Base-by-base conservation (phyloP, 2,888 invertebrate species). In the Nineta flava region DNA sequence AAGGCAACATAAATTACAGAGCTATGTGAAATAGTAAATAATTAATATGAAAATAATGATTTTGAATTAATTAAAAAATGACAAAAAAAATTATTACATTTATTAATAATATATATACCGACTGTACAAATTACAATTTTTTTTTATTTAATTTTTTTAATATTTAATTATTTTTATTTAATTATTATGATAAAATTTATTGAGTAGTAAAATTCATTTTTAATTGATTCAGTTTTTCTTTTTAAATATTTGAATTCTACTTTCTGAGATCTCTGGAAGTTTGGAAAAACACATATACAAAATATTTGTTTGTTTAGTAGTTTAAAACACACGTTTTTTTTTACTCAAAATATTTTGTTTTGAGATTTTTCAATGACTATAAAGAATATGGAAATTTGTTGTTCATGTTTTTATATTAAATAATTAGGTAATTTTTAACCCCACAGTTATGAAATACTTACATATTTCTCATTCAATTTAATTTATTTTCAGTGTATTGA, bases 261-360 rank as follows among this genome's bases (percentile, higher is more conserved):
- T 48, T 41, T 34, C 15, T 48, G 48, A 48, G 48, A 48, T 48
- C 48, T 48, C 48, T 48, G 47, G 47, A 47, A 47, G 47, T 47
- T 21, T 47, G 38, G 47, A 47, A 47, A 47, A 47, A 16, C 15
- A 47, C 38, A 40, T 47, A 17, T 47, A 47, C 47, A 40, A 40
- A 40, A 38, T n/a, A 35, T n/a, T n/a, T n/a, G 13, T 35, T 35
- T 35, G 10, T 35, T n/a, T 35, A 35, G 35, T 35, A 35, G 9
- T 35, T n/a, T n/a, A 10, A 35, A n/a, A n/a, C 35, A 35, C 35
- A 35, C 16, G 9, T 17, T 16, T 16, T 41, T 15, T 17, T 16
- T 16, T 9, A 15, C 41, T 41, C 41, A 41, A 41, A 41, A 16
- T 40, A 16, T 40, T 16, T 15, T 15, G 16, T 40, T 19, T 19